Conservation (phyloP, 2,113 vertebrate genomes). For the Saccopteryx leptura region DNA sequence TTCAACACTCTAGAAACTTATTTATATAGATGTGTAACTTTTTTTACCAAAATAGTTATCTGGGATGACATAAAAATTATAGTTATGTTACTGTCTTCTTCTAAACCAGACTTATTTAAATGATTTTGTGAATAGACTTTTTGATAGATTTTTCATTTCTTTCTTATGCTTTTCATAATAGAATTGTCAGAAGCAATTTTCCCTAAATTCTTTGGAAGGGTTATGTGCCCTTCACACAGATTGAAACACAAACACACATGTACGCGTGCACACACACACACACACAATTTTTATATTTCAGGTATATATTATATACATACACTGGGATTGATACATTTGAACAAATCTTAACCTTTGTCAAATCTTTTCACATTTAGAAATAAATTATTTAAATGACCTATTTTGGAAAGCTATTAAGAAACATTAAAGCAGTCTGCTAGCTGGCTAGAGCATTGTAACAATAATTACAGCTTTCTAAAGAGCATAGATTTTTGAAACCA, state of each 20-base stretch:
- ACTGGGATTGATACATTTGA: neutral
- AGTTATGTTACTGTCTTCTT: neutral
- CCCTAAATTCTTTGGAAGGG: neutral
- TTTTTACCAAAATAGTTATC: constrained; percentile 12
- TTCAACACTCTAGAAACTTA: neutral
- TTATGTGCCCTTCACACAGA: neutral
- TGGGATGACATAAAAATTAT: constrained; percentile 21
- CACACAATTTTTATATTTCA: neutral
- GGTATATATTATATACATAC: neutral
- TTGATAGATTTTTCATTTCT: constrained; percentile 47
- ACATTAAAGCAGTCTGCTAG: neutral
- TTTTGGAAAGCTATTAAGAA: neutral
- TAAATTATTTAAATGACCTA: neutral
- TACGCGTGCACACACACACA: neutral
- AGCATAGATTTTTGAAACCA: neutral
- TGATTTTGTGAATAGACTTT: neutral
- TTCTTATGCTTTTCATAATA: constrained; percentile 5
- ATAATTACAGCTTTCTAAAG: constrained; percentile 12
- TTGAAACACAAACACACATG: neutral
- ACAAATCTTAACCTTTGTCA: neutral
- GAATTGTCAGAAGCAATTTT: constrained; percentile 59
- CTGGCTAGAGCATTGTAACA: neutral
- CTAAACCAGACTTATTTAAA: constrained; percentile 47
- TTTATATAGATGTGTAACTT: neutral
- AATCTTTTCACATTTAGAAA: neutral